Base-by-base conservation (phyloP, 2,797 vertebrate species). In the Discoglossus pictus region DNA sequence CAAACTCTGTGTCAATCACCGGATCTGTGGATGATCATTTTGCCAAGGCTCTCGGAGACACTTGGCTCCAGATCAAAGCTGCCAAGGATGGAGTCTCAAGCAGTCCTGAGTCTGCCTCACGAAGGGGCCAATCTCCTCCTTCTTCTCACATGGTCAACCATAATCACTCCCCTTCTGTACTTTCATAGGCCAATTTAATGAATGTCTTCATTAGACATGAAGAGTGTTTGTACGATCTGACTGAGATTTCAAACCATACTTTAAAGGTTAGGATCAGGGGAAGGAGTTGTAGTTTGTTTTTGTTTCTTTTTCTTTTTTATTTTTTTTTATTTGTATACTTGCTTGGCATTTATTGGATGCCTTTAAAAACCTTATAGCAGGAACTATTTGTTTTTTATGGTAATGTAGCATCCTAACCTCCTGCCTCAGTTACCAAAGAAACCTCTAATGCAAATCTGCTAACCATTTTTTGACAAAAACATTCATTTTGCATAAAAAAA, bases 21-120 rank as follows among this genome's bases (percentile, higher is more conserved):
- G 96, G 95, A 65, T 97, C 97, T 0, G 97, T 99, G 61, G 97
- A 98, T 2, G 97, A 99, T 90, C 97, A 99, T 88, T 99, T 99
- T 21, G 92, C 96, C 91, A 99, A 99, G 88, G 97, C 97, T 0
- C 90, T 99, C 40, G 97, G 97, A 12, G 96, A 98, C 72, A 97
- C 93, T 18, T 99, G 97, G 97, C 92, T 93, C 47, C 95, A 98
- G 91, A 93, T 99, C 68, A 99, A 99, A 81, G 96, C 95, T 6
- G 96, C 91, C 72, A 94, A 96, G 81, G 92, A 96, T 10, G 86
- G 87, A 0, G 83, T 84, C 3, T 83, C 86, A 15, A 77, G 85
- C 80, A 90, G 90, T 64, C 92, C 93, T 0, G 91, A 95, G 78
- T 87, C 92, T 0, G 89, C 91, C 11, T 78, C 91, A 1, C 90